phyloP scores from a whole-genome alignment of 2,113 vertebrate species.

The Cinclus mexicanus region DNA sequence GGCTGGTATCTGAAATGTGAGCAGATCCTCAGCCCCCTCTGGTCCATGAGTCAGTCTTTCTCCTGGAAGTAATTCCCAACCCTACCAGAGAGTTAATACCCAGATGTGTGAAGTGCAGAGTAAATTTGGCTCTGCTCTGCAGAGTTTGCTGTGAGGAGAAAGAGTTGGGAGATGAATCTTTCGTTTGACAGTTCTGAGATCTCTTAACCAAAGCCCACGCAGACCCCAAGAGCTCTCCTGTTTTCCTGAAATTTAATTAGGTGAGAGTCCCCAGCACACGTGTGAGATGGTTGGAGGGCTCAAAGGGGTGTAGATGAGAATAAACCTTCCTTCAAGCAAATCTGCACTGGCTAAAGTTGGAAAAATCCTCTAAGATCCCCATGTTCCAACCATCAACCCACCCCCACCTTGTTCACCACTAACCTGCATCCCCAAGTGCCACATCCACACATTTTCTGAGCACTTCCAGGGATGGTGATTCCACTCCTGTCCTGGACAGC shows the following conservation, averaged over 20 bases:
- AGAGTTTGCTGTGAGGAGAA: background rate
- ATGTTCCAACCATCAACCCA: background rate
- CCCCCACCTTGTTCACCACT: background rate
- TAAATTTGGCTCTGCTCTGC: background rate
- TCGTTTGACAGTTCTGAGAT: background rate
- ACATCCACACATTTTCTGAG: background rate
- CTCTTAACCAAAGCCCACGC: background rate
- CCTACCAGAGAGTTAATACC: background rate
- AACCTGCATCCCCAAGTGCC: background rate
- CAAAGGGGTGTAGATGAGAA: background rate
- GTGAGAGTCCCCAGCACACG: background rate
- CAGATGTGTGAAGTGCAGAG: background rate
- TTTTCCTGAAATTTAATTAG: background rate
- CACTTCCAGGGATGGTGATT: background rate
- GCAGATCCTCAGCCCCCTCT: background rate
- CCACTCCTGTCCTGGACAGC: background rate
- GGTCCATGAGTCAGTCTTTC: conserved; percentile 4
- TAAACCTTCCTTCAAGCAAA: background rate
- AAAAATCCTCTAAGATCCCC: background rate
- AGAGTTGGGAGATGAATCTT: conserved; percentile 34
- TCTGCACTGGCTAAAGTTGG: background rate
- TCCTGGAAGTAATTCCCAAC: conserved; percentile 39
- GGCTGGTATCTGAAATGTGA: background rate
- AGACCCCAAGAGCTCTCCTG: background rate
- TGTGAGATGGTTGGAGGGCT: background rate